These are phyloP conservation scores for Drosophila flavopinicola DNA, from an alignment of 2,888 invertebrate species.

Conservation along the genomic window DNA sequence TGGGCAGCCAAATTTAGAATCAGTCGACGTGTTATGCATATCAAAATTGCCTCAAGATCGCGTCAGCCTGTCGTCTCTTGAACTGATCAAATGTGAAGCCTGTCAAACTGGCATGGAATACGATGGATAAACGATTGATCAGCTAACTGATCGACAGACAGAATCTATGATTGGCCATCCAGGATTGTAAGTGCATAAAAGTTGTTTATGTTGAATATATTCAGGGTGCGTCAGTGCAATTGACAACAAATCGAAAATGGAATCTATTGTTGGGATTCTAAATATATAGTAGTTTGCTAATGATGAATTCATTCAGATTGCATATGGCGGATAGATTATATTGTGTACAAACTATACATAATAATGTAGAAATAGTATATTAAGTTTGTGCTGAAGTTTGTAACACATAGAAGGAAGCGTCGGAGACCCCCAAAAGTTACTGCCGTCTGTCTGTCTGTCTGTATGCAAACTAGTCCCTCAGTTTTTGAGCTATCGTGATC, in stretches of 20 bases:
- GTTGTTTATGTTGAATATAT: slow-evolving; percentile 10
- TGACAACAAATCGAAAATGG: background rate
- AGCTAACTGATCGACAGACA: slow-evolving; percentile 43
- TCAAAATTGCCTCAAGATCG: slow-evolving; percentile 40
- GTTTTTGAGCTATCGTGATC: too few species aligned
- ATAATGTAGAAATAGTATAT: too few species aligned
- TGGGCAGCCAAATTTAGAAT: slow-evolving; percentile 68
- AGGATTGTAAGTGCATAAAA: slow-evolving; percentile 18
- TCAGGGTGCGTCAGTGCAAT: slow-evolving; percentile 19
- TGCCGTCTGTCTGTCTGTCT: too few species aligned
- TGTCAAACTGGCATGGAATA: slow-evolving; percentile 48
- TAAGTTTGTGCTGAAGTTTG: too few species aligned
- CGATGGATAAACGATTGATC: slow-evolving; percentile 51
- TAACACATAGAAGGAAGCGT: too few species aligned
- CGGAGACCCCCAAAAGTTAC: too few species aligned
- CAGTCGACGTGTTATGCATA: slow-evolving; percentile 63
- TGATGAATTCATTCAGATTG: too few species aligned
- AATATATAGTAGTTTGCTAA: too few species aligned
- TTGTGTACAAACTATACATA: too few species aligned
- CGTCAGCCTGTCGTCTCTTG: slow-evolving; percentile 31
- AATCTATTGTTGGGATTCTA: background rate
- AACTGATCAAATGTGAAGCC: slow-evolving; percentile 34
- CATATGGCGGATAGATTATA: too few species aligned
- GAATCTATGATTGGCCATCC: slow-evolving; percentile 6
- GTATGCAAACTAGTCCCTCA: too few species aligned